Percentiles rank a stretch among this genome's conserved stretches.
phyloP scores from a whole-genome alignment of 1,140 invertebrate species.

The Gyrodactylus bullatarudis region DNA sequence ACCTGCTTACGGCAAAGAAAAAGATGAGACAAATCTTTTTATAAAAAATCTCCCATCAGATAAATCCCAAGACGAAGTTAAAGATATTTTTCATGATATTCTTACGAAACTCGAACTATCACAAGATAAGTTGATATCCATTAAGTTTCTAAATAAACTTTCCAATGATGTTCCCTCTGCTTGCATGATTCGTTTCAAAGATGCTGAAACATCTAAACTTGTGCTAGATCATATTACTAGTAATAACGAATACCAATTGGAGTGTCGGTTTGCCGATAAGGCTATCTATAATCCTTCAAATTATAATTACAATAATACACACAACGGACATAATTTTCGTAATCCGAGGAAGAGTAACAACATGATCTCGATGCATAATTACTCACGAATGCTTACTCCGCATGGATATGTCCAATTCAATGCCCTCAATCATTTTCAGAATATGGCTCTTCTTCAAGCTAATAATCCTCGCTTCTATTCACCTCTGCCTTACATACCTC shows the following conservation, averaged over 20 bases:
- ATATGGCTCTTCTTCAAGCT: background rate
- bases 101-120: background rate
- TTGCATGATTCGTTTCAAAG: background rate
- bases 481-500: background rate
- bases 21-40: background rate
- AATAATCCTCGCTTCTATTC: background rate
- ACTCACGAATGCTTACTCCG: background rate
- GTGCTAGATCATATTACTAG: background rate
- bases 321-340: no score
- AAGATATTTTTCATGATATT: background rate
- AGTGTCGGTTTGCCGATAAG: background rate
- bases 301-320: background rate
- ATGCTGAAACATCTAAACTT: background rate
- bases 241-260: background rate
- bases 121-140: background rate
- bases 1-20: background rate
- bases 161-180: background rate
- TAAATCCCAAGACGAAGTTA: background rate
- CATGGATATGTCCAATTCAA: background rate
- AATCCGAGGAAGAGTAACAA: background rate
- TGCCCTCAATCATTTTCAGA: background rate
- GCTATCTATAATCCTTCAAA: background rate
- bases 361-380: background rate
- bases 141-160: background rate
- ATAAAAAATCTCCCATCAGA: background rate